Evolutionary conservation across 2,888 invertebrate genomes (phyloP).

Genomic region (Thysanoteuthis rhombus): DNA sequence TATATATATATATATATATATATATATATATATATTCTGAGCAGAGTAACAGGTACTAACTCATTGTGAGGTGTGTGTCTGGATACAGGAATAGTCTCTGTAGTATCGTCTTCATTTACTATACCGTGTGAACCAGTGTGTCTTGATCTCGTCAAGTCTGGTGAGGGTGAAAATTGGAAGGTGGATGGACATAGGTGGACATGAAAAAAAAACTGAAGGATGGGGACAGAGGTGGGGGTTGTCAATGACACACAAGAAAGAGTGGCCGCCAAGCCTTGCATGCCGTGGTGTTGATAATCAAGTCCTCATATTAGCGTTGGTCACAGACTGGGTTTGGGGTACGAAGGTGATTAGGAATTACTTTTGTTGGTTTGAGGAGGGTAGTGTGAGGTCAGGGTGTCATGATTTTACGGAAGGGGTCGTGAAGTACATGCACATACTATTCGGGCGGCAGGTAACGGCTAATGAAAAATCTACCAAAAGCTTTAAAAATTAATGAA

Average conservation of each 20-base stretch:
- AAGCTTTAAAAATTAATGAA: background rate
- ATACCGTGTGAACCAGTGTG: background rate
- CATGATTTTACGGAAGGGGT: background rate
- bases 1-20: background rate
- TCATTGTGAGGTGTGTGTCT: background rate
- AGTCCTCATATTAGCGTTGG: background rate
- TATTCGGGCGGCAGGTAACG: background rate
- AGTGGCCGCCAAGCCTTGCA: background rate
- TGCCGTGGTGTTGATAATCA: background rate
- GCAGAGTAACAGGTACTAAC: background rate
- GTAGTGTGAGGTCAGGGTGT: background rate
- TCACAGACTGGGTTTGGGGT: background rate
- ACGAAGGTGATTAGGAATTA: background rate
- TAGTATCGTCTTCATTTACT: background rate
- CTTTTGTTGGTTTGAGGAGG: background rate
- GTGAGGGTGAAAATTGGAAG: background rate
- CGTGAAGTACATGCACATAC: background rate
- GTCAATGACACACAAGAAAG: background rate
- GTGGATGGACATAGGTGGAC: background rate
- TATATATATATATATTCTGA: background rate
- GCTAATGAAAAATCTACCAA: background rate
- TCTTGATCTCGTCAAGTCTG: background rate
- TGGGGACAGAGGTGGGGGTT: background rate
- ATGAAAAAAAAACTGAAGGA: background rate
- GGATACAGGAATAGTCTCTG: background rate